Evolutionary conservation across 2,888 invertebrate species (phyloP).

Genomic region (Acanthosoma haemorrhoidale): DNA sequence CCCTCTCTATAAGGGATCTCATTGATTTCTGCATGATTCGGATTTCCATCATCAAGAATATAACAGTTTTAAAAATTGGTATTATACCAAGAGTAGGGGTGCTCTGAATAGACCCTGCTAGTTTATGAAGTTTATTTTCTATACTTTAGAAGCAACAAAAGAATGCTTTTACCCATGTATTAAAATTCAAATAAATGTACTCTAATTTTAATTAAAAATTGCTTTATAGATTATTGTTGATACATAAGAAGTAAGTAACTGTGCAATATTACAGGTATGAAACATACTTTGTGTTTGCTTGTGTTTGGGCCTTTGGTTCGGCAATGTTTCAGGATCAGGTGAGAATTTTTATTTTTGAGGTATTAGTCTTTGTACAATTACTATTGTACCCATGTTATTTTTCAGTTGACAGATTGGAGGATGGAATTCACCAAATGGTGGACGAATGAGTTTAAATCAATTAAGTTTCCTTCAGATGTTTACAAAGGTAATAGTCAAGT

Average conservation of each 20-base stretch:
- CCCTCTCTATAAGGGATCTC: too few species aligned
- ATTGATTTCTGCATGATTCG: too few species aligned
- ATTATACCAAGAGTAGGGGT: too few species aligned
- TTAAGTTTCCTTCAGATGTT: slow-evolving; percentile 67
- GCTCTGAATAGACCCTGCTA: too few species aligned
- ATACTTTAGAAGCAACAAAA: too few species aligned
- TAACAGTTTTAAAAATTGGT: too few species aligned
- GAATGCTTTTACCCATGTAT: too few species aligned
- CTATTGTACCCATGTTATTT: background rate
- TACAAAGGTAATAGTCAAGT: slow-evolving; percentile 61
- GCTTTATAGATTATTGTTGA: too few species aligned
- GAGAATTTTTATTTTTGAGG: background rate
- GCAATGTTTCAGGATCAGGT: slow-evolving; percentile 77
- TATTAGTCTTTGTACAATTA: background rate
- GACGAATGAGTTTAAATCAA: slow-evolving; percentile 81
- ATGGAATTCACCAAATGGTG: slow-evolving; percentile 96
- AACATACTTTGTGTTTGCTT: slow-evolving; percentile 83
- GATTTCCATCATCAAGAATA: too few species aligned
- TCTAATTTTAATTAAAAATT: background rate
- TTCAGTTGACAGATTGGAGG: slow-evolving; percentile 65
- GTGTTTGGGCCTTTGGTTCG: slow-evolving; percentile 92
- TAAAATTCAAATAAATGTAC: background rate
- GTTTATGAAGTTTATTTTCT: too few species aligned
- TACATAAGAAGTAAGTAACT: too few species aligned
- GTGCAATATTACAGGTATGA: slow-evolving; percentile 55